Evolutionary conservation across 2,797 vertebrate species (phyloP).

Genomic region (Acanthornis magna): DNA sequence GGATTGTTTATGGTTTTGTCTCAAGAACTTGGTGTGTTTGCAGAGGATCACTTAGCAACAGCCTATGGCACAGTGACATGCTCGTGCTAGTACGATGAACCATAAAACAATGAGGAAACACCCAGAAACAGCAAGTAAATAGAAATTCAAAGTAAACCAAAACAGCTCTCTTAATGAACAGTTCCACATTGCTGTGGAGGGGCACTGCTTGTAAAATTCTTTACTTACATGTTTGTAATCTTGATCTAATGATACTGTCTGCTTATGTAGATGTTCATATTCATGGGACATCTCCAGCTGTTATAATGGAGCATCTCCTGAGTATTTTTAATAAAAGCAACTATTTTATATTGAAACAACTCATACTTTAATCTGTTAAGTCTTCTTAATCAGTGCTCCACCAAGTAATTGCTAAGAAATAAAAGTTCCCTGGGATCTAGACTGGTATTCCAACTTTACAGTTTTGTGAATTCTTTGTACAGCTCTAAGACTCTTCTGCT

Average conservation of each 20-base stretch:
- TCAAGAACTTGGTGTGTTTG: constrained; percentile 63
- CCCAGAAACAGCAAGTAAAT: constrained; percentile 22
- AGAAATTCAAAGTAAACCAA: constrained; percentile 1
- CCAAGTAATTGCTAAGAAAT: background rate
- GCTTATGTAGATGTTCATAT: background rate
- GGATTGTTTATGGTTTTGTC: constrained; percentile 60
- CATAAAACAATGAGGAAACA: constrained; percentile 18
- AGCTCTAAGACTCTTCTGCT: background rate
- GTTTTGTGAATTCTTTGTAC: background rate
- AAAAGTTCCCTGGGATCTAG: background rate
- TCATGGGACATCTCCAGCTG: background rate
- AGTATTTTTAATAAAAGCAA: background rate
- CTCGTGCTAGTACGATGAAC: background rate
- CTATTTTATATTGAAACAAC: background rate
- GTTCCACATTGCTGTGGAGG: background rate
- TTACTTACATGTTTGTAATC: background rate
- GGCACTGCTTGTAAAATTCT: background rate
- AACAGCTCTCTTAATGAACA: background rate
- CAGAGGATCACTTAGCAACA: constrained; percentile 49
- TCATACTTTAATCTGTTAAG: background rate
- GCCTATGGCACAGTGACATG: background rate
- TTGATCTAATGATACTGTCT: background rate
- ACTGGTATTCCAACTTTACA: background rate
- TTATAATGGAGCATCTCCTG: background rate
- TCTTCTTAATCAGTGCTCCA: background rate